Base-by-base conservation (phyloP, 2,797 vertebrate genomes). In the Manis pentadactyla region DNA sequence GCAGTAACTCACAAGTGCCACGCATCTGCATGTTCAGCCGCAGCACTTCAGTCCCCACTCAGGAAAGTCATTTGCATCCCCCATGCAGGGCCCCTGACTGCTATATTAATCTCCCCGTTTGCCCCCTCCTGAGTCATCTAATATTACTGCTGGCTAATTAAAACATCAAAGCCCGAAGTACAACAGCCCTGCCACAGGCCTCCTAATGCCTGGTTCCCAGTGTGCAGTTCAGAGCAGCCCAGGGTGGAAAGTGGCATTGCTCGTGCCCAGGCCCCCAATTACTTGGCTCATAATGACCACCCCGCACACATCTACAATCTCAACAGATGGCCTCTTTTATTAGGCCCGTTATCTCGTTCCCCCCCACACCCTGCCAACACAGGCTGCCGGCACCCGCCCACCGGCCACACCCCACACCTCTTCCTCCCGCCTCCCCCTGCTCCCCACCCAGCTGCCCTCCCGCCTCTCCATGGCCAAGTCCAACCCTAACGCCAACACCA, bases 91-190 rank as follows among this genome's bases (percentile, higher is more conserved):
- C 71, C 93, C 79, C 96, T 29, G 53, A 49, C 96, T 92, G 93
- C 93, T 93, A 3, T 85, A 37, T 83, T 86, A 14, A 91, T 85
- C 92, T 84, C 91, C 78, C 73, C 25, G 0, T 79, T 95, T 46
- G 97, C 96, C 98, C 97, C 97, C 88, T 97, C 98, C 75, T 90
- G 96, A 98, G 97, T 97, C 97, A 97, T 78, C 97, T 90, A 42
- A 69, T n/a, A 75, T 96, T 69, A n/a, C 97, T 95, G 97, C 95
- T 97, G 97, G 97, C 95, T 98, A 90, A 98, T 98, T 97, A 98
- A 87, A 97, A 96, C 98, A 95, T 96, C 97, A 97, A 94, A 97
- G 93, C 94, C 95, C 12, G 78, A 84, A 93, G 1, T 77, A 23
- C 95, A 71, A 37, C 96, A 93, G 81, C 93, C 63, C 95, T 94